Evolutionary conservation across 2,113 vertebrate species (phyloP).

Genomic region (Ibidorhyncha struthersii): DNA sequence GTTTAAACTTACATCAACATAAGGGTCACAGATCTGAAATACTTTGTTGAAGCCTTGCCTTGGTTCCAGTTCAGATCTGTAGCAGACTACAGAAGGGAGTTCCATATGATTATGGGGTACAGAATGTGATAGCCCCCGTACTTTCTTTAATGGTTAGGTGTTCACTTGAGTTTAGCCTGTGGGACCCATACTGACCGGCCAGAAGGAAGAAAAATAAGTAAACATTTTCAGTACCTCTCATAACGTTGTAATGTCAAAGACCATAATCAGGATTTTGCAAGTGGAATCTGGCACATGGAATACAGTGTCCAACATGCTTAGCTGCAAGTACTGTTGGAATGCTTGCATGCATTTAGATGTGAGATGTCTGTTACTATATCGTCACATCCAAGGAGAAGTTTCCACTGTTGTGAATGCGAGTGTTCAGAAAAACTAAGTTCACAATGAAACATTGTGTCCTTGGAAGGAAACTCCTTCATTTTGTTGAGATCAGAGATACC

Average conservation of each 20-base stretch:
- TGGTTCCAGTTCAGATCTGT: not conserved
- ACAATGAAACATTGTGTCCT: not conserved
- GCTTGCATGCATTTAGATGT: not conserved
- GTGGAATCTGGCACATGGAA: rapidly evolving
- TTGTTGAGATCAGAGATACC: not conserved
- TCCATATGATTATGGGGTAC: rapidly evolving
- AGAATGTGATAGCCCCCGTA: not conserved
- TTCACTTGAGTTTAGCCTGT: not conserved
- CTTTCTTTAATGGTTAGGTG: not conserved
- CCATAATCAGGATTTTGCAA: not conserved
- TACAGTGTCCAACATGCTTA: not conserved
- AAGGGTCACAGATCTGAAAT: not conserved
- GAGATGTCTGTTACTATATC: not conserved
- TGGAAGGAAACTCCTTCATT: not conserved
- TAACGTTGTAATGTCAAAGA: not conserved
- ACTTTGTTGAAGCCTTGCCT: not conserved
- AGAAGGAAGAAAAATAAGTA: not conserved
- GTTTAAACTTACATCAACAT: not conserved
- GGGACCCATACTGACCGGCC: not conserved
- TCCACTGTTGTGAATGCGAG: not conserved
- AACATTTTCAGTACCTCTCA: not conserved
- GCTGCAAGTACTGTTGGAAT: not conserved
- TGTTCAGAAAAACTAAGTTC: not conserved
- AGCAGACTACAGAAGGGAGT: not conserved
- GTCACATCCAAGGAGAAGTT: not conserved